Conservation (phyloP, 2,797 vertebrate genomes). For the Pseudochromis fuscus region DNA sequence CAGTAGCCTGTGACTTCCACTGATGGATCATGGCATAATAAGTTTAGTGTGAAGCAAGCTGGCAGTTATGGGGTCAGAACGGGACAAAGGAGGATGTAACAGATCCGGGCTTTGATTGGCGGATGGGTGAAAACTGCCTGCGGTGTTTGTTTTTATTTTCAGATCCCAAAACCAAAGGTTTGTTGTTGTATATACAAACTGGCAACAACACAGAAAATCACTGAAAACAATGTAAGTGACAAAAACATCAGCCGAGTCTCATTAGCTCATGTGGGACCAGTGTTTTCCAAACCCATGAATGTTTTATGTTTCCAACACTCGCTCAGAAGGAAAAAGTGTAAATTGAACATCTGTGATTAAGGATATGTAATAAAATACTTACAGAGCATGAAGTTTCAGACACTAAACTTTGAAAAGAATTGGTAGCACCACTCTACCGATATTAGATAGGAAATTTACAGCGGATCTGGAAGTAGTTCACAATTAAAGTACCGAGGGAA, state of each 20-base stretch:
- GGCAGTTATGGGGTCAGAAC: conserved; percentile 39
- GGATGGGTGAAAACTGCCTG: neutral
- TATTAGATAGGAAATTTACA: conserved; percentile 66
- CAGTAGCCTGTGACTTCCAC: conserved; percentile 33
- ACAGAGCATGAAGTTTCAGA: conserved; percentile 47
- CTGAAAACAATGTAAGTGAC: conserved; percentile 11
- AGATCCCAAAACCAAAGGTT: neutral
- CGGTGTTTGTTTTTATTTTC: conserved; percentile 4
- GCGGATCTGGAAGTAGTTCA: conserved; percentile 62
- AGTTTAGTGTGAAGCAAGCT: conserved; percentile 43
- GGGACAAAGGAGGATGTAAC: conserved; percentile 14
- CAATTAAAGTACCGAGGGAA: conserved; percentile 71
- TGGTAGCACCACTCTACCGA: conserved; percentile 36
- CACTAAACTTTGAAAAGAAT: conserved; percentile 48
- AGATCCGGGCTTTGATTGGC: conserved; percentile 14
- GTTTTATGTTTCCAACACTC: conserved; percentile 38
- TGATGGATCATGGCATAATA: conserved; percentile 59
- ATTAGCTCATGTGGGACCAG: conserved; percentile 31
- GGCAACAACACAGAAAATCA: conserved; percentile 1
- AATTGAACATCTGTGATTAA: conserved; percentile 50
- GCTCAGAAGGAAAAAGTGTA: conserved; percentile 28
- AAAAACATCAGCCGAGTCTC: conserved; percentile 18
- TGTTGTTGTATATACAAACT: neutral
- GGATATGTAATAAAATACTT: conserved; percentile 54
- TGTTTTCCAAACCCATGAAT: conserved; percentile 46